Evolutionary conservation across 2,888 invertebrate species (phyloP).

Genomic region (Vandiemenella viatica): DNA sequence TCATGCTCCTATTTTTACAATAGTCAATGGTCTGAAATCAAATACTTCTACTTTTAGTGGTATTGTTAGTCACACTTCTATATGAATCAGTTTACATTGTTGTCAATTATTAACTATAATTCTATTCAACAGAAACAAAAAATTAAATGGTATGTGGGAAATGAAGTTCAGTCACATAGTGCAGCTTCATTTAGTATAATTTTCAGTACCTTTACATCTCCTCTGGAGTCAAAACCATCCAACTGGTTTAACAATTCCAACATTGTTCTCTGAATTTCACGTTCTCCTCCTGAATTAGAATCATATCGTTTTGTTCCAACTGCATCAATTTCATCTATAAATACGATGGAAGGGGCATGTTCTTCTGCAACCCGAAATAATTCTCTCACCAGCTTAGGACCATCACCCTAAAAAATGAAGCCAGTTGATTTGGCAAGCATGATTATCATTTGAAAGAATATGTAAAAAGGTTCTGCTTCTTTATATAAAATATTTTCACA

Average conservation of each 20-base stretch:
- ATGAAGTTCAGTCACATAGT: too few species aligned
- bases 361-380: conserved; percentile 98
- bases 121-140: too few species aligned
- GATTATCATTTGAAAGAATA: neutral
- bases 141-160: too few species aligned
- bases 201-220: conserved; percentile 90
- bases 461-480: neutral
- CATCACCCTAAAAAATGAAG: conserved; percentile 61
- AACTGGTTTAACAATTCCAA: conserved; percentile 95
- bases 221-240: conserved; percentile 93
- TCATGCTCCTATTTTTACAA: too few species aligned
- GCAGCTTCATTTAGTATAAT: too few species aligned
- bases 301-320: conserved; percentile 92
- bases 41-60: too few species aligned
- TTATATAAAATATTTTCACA: neutral
- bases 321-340: conserved; percentile 99
- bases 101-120: too few species aligned
- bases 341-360: conserved; percentile 97
- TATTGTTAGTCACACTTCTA: too few species aligned
- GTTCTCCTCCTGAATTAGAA: conserved; percentile 96
- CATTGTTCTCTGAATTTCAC: conserved; percentile 99
- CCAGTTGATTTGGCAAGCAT: too few species aligned
- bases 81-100: too few species aligned
- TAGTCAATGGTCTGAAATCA: too few species aligned
- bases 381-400: conserved; percentile 94